A percentile compares a stretch with the other conserved stretches of the same genome.
These are phyloP conservation scores for Myodes glareolus DNA, from an alignment of 2,113 vertebrate species.

Conservation along the genomic window DNA sequence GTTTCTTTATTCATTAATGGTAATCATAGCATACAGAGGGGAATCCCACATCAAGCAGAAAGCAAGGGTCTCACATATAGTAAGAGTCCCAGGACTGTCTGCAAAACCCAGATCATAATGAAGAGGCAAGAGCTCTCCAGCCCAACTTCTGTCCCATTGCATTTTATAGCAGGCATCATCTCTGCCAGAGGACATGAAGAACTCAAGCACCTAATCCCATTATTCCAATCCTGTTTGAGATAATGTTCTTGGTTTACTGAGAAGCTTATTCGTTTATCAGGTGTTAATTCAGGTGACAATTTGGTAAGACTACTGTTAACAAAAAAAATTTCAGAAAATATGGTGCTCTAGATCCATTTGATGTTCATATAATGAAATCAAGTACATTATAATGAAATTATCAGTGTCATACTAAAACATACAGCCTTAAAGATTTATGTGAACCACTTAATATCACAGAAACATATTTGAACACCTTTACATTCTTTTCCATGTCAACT, in stretches of 20 bases:
- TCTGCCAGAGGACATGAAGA: slow-evolving; percentile 6
- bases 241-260: slow-evolving; percentile 7
- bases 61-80: not conserved
- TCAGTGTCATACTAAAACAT: not conserved
- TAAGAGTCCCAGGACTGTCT: not conserved
- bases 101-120: not conserved
- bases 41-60: not conserved
- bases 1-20: too few relatives aligned
- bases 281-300: slow-evolving; percentile 36
- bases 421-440: not conserved
- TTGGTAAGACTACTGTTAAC: slow-evolving; percentile 31
- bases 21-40: too few relatives aligned
- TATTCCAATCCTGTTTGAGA: not conserved
- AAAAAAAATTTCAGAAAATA: slow-evolving; percentile 28
- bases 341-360: not conserved
- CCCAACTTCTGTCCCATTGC: not conserved
- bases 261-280: not conserved
- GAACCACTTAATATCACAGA: not conserved
- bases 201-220: not conserved
- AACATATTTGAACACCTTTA: not conserved
- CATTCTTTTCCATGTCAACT: not conserved
- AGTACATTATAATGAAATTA: slow-evolving; percentile 24
- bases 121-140: not conserved
- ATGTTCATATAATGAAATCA: slow-evolving; percentile 39
- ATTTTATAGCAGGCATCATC: not conserved